Conservation (phyloP, 2,113 vertebrate genomes). For the Oncorhynchus kisutch region DNA sequence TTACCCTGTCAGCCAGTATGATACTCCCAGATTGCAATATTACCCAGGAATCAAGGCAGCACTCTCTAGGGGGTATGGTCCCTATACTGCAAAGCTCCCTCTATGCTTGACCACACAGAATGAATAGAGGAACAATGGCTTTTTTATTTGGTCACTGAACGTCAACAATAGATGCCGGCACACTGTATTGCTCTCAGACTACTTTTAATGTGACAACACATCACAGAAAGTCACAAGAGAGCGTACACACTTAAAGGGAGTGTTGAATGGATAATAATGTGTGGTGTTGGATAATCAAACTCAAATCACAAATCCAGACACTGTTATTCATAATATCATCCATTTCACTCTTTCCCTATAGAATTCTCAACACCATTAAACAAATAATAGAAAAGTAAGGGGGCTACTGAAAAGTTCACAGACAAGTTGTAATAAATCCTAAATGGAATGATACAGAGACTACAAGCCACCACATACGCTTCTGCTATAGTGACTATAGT, state of each 20-base stretch:
- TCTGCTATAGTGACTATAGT: too few species aligned
- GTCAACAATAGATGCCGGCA: neutral
- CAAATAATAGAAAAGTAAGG: neutral
- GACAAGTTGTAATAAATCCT: neutral
- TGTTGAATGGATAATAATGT: too few species aligned
- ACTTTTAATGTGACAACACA: neutral
- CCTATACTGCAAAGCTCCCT: neutral
- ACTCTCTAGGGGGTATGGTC: constrained; percentile 4
- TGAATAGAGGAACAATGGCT: neutral
- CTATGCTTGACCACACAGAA: neutral
- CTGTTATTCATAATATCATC: neutral
- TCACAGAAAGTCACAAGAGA: neutral
- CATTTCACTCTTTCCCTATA: neutral
- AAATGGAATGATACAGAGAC: neutral
- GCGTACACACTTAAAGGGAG: too few species aligned
- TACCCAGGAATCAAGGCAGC: constrained; percentile 14
- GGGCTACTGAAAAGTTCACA: neutral
- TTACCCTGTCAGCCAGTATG: constrained; percentile 33
- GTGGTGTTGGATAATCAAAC: too few species aligned
- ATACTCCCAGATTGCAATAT: constrained; percentile 30
- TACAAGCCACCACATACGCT: too few species aligned
- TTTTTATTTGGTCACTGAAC: neutral
- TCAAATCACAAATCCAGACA: neutral
- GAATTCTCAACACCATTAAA: neutral
- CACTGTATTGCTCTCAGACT: neutral